A percentile compares a stretch with the other conserved stretches of the same genome.
Evolutionary conservation across 2,888 invertebrate genomes (phyloP).

Genomic region (Hartigia nigra): DNA sequence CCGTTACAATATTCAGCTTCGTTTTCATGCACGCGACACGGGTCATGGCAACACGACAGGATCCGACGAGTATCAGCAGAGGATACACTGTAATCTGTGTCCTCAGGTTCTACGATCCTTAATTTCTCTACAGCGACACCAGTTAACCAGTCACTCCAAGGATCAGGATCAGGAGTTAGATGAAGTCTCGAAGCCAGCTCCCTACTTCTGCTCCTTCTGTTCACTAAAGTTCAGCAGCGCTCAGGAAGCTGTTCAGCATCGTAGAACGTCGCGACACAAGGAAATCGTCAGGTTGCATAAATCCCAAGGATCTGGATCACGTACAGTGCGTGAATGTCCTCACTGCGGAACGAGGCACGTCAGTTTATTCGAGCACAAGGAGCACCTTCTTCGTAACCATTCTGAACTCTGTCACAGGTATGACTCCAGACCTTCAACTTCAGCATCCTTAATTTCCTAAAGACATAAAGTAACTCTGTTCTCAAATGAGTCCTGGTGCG

Average conservation of each 20-base stretch:
- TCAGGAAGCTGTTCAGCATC: constrained; percentile 74
- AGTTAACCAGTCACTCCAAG: constrained; percentile 71
- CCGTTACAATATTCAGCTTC: constrained; percentile 80
- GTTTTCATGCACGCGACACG: constrained; percentile 70
- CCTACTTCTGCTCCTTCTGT: constrained; percentile 79
- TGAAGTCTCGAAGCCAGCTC: constrained; percentile 26
- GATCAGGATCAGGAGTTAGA: constrained; percentile 11
- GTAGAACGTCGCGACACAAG: constrained; percentile 75
- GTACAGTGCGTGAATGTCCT: constrained; percentile 69
- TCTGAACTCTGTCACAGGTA: constrained; percentile 75
- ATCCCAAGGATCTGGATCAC: constrained; percentile 54
- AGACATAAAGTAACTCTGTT: neutral
- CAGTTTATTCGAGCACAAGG: constrained; percentile 71
- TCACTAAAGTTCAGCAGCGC: constrained; percentile 72
- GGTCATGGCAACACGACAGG: constrained; percentile 70
- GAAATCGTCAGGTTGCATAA: constrained; percentile 68
- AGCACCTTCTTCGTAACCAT: constrained; percentile 73
- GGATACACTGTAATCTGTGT: constrained; percentile 74
- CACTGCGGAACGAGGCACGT: constrained; percentile 70
- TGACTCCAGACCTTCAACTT: constrained; percentile 33
- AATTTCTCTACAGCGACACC: constrained; percentile 76
- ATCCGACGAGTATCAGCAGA: constrained; percentile 75
- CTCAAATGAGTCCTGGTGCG: constrained; percentile 6
- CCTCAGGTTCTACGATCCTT: constrained; percentile 71
- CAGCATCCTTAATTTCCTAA: neutral